Evolutionary conservation across 1,140 invertebrate species (phyloP).

Genomic region (Hypsibius dujardini): DNA sequence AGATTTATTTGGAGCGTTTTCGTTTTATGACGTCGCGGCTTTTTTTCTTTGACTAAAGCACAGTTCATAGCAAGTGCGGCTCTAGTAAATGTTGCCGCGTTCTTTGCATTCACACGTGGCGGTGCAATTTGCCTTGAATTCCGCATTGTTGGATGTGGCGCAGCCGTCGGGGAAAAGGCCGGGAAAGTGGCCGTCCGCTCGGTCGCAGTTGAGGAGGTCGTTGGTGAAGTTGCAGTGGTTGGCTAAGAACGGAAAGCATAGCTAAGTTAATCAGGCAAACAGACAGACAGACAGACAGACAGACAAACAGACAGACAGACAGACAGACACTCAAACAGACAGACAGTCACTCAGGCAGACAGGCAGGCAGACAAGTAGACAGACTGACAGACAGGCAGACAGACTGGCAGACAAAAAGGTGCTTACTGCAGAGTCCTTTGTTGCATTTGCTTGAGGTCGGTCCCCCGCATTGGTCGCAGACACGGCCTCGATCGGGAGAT

Average conservation of each 20-base stretch:
- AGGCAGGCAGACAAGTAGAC: too few species aligned
- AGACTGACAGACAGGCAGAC: too few species aligned
- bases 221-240: neutral
- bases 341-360: too few species aligned
- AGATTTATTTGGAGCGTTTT: too few species aligned
- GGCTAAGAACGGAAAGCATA: neutral
- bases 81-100: neutral
- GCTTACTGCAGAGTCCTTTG: slow-evolving; percentile 9
- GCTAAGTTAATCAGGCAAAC: too few species aligned
- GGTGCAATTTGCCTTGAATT: neutral
- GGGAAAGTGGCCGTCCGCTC: slow-evolving; percentile 8
- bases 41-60: too few species aligned
- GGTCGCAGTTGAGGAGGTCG: neutral
- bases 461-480: neutral
- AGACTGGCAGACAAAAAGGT: neutral
- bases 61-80: neutral
- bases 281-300: too few species aligned
- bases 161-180: neutral
- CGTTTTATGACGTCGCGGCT: too few species aligned
- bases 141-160: neutral
- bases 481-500: neutral
- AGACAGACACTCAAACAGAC: too few species aligned
- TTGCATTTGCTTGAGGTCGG: neutral
- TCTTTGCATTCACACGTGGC: slow-evolving; percentile 5
- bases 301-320: too few species aligned